phyloP scores from a whole-genome alignment of 1,140 invertebrate genomes.

The Drosophila ironensis region DNA sequence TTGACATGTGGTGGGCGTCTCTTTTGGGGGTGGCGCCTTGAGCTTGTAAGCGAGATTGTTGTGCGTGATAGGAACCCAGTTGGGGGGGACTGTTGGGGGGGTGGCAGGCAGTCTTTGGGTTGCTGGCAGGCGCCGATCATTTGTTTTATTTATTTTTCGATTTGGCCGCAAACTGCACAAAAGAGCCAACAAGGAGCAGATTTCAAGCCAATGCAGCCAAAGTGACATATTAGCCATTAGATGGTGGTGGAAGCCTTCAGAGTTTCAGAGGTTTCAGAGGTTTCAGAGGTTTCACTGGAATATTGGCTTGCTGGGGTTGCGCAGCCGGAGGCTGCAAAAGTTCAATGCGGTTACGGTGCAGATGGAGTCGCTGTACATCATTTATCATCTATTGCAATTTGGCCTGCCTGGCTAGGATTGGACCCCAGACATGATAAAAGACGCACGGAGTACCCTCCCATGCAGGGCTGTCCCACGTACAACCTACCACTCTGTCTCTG shows the following conservation, averaged over 20 bases:
- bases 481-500: not conserved
- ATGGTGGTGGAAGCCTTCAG: conserved; percentile 3
- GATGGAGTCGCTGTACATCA: conserved; percentile 57
- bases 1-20: conserved; percentile 70
- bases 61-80: conserved; percentile 60
- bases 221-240: conserved; percentile 72
- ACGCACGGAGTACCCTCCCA: not conserved
- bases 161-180: conserved; percentile 55
- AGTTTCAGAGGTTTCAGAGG: too few species aligned
- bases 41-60: conserved; percentile 64
- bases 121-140: conserved; percentile 46
- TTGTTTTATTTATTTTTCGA: conserved; percentile 80
- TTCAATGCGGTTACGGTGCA: conserved; percentile 55
- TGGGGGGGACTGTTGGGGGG: not conserved
- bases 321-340: conserved; percentile 7
- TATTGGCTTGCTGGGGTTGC: conserved; percentile 18
- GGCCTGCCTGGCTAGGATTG: conserved; percentile 22
- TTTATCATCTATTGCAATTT: conserved; percentile 78
- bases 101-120: conserved; percentile 5
- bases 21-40: conserved; percentile 18
- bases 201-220: conserved; percentile 58
- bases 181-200: conserved; percentile 16
- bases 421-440: conserved; percentile 27
- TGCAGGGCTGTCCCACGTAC: conserved; percentile 26
- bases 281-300: not conserved